Conservation (phyloP, 1,140 invertebrate genomes). For the Sarcophaga bullata region DNA sequence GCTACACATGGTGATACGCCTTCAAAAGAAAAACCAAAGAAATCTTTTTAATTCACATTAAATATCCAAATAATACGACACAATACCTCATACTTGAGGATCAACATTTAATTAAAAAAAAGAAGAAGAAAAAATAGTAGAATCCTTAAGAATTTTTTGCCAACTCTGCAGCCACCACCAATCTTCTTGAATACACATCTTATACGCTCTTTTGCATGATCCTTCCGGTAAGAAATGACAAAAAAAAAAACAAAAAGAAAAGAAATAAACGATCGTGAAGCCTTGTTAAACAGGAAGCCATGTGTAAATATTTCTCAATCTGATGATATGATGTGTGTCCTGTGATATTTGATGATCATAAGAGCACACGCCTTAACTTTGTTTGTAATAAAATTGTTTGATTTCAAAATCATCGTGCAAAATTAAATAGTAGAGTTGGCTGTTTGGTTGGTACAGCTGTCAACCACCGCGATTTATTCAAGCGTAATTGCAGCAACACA, state of each 20-base stretch:
- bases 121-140: too few species aligned
- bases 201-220: conserved; percentile 10
- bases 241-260: not conserved
- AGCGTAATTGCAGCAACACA: conserved; percentile 16
- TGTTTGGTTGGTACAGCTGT: conserved; percentile 14
- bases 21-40: not conserved
- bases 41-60: not conserved
- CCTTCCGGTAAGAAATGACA: conserved; percentile 36
- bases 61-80: not conserved
- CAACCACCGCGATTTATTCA: conserved; percentile 22
- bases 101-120: conserved; percentile 21
- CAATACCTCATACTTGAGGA: not conserved
- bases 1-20: conserved; percentile 34
- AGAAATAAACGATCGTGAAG: not conserved
- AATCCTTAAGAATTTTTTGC: too few species aligned
- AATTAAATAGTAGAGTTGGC: too few species aligned
- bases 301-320: conserved; percentile 5
- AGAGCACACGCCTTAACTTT: conserved; percentile 34
- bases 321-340: not conserved
- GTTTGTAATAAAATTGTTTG: not conserved
- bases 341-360: not conserved
- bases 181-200: not conserved
- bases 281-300: conserved; percentile 37
- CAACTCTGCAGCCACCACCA: not conserved
- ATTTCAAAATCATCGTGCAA: too few species aligned